phyloP scores from a whole-genome alignment of 2,113 vertebrate genomes.

The Opisthocomus hoazin region DNA sequence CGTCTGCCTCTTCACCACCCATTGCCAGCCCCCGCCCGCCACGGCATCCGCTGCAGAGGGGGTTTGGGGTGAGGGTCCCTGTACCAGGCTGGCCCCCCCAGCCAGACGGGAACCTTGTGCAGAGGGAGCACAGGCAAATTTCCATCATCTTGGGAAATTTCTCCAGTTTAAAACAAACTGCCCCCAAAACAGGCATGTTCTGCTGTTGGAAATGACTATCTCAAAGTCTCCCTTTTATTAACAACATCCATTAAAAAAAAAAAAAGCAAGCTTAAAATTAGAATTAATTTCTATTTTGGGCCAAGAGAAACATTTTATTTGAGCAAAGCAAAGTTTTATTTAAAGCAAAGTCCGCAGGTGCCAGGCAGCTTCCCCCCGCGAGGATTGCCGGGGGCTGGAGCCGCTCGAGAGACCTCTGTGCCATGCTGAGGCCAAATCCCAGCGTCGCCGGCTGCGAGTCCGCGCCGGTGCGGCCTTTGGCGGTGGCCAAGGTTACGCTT shows the following conservation, averaged over 20 bases:
- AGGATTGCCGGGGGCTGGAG: neutral
- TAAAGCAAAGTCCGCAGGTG: neutral
- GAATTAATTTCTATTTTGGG: neutral
- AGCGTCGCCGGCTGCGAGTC: rapidly evolving
- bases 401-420: neutral
- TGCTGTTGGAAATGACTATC: neutral
- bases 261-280: neutral
- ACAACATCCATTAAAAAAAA: neutral
- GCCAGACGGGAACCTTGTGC: neutral
- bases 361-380: neutral
- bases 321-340: neutral
- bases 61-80: neutral
- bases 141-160: neutral
- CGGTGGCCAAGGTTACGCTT: rapidly evolving
- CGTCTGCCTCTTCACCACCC: neutral
- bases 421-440: neutral
- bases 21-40: neutral
- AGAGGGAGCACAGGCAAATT: neutral
- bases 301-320: neutral
- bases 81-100: neutral
- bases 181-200: constrained; percentile 19
- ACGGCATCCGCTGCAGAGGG: neutral
- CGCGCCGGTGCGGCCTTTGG: rapidly evolving
- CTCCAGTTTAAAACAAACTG: neutral
- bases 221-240: neutral